phyloP scores from a whole-genome alignment of 2,113 vertebrate genomes.

The Kobus ellipsiprymnus region DNA sequence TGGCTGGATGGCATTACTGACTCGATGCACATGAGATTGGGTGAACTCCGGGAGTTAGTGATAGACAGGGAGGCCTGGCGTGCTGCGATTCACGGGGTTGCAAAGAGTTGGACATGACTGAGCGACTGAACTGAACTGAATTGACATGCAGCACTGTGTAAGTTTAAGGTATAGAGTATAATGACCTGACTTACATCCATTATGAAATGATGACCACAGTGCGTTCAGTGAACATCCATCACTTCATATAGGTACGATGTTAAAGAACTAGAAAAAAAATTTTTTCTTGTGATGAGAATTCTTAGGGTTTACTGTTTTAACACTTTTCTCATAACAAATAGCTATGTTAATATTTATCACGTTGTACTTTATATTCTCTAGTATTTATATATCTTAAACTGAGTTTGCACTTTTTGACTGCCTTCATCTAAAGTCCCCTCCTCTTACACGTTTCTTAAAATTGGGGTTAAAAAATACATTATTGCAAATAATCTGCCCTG shows the following conservation, averaged over 20 bases:
- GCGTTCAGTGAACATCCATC: rapidly evolving
- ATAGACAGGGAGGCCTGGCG: too few species aligned
- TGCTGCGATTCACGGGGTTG: too few species aligned
- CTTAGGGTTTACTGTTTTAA: background rate
- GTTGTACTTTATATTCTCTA: background rate
- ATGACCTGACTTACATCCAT: background rate
- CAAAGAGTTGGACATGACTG: too few species aligned
- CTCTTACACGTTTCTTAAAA: background rate
- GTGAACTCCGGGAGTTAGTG: too few species aligned
- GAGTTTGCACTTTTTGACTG: background rate
- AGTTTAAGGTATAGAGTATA: background rate
- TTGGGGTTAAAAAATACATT: background rate
- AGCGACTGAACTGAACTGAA: too few species aligned
- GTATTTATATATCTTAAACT: background rate
- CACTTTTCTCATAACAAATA: background rate
- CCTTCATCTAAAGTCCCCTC: background rate
- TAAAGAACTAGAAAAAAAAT: background rate
- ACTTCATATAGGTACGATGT: background rate
- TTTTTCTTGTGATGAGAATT: background rate
- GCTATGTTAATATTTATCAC: background rate
- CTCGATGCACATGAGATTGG: rapidly evolving
- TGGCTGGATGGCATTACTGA: too few species aligned
- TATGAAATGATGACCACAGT: background rate
- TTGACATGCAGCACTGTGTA: background rate
- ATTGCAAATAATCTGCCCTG: background rate